Evolutionary conservation across 92 coral and sea anemone species (phyloP), one percentile per base, ranked within the genome.

Genomic region (Phenganax subtilis): DNA sequence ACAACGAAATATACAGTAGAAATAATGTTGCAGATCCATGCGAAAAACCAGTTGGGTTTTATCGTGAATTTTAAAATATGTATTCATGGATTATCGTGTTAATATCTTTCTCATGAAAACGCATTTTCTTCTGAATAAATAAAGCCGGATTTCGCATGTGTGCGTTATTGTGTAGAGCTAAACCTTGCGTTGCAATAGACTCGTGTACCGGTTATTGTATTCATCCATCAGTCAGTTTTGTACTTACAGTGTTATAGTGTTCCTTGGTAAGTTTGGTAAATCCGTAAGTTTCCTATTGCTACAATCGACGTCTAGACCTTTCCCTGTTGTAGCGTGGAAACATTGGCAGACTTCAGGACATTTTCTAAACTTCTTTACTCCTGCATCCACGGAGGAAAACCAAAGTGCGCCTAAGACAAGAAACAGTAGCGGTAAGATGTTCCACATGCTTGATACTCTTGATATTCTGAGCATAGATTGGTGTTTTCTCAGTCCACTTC

Each of bases 171-270:
- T 37, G 47, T 37, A 5, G 5, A 37, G 47, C 47, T 37, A 61
- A 17, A 14, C 25, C 7, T 61, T 25, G 51, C 51, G 47, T 66
- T 14, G 47, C 71, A 27, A 17, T 71, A 31, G 54, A 51, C 76
- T 72, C 76, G 56, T 47, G 29, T n/a, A 27, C 52, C 28, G 29
- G 17, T 44, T 71, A 1, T 10, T 67, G 12, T 30, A 17, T 67
- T 10, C 31, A 17, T 67, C 20, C 27, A 17, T 27, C 27, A 20
- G 12, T 67, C 65, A 14, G 15, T 67, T 27, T n/a, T 2, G 31
- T 29, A 76, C 81, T 76, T 59, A 76, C 81, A 76, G 81, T 12
- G 81, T 76, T 61, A 76, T 14, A 12, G 66, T 76, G 27, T 76
- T 76, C 54, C n/a, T 76, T 31, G 66, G 81, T 8, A 76, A 15